Percentiles rank a stretch among this genome's conserved stretches.
Evolutionary conservation across 2,888 invertebrate species (phyloP).

Genomic region (Noctuana brunneofusca): DNA sequence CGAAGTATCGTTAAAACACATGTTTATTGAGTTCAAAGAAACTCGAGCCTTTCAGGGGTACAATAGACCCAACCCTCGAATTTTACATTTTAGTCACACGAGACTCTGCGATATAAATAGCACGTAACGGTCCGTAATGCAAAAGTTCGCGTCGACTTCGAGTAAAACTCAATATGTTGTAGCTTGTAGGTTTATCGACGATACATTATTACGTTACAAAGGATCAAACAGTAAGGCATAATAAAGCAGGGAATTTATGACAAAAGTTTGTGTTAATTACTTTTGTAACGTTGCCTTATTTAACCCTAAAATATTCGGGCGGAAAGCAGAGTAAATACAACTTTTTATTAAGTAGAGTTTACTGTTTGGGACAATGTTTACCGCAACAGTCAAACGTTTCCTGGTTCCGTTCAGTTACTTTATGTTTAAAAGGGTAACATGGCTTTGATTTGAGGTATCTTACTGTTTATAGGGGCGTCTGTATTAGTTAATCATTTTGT

Average conservation of each 20-base stretch:
- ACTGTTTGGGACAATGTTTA: constrained; percentile 6
- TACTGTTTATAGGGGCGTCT: too few species aligned
- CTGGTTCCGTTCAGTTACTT: neutral
- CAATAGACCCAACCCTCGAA: neutral
- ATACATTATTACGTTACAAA: constrained; percentile 5
- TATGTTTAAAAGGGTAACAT: neutral
- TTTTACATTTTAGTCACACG: constrained; percentile 7
- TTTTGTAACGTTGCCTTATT: constrained; percentile 9
- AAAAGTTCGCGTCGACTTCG: constrained; percentile 11
- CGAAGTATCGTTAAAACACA: constrained; percentile 1
- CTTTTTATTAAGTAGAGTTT: constrained; percentile 6
- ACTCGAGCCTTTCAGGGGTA: neutral
- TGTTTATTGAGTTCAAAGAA: constrained; percentile 4
- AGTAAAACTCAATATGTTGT: constrained; percentile 16
- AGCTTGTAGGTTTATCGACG: neutral
- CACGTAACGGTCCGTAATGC: constrained; percentile 7
- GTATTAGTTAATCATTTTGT: neutral
- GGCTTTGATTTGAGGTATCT: neutral
- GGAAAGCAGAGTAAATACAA: neutral
- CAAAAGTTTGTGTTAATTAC: constrained; percentile 20
- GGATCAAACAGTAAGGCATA: constrained; percentile 17
- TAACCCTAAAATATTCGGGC: constrained; percentile 7
- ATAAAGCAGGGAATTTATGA: constrained; percentile 22
- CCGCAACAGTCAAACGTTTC: constrained; percentile 1
- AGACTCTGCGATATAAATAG: constrained; percentile 5